phyloP scores from a whole-genome alignment of 2,888 invertebrate species.

The Notocelia uddmanniana region DNA sequence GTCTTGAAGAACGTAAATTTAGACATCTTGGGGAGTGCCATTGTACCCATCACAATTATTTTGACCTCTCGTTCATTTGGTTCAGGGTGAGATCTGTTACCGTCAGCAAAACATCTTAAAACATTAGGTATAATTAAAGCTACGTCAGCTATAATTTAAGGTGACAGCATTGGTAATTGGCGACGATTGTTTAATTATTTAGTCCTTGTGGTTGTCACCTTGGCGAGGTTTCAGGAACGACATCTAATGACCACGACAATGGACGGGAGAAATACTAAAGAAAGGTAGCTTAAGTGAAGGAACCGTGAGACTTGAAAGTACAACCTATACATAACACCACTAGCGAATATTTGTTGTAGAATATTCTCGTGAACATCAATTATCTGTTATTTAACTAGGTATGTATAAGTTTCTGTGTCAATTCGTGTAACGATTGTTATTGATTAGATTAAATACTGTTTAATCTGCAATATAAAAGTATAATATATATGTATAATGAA shows the following conservation, averaged over 20 bases:
- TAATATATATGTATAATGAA: constrained; percentile 35
- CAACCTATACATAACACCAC: constrained; percentile 67
- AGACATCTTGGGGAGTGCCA: constrained; percentile 44
- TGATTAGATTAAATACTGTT: constrained; percentile 53
- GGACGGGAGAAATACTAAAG: constrained; percentile 24
- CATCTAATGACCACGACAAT: background rate
- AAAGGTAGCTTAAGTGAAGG: constrained; percentile 55
- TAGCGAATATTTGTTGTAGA: constrained; percentile 81
- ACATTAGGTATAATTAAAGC: constrained; percentile 9
- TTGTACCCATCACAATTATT: constrained; percentile 38
- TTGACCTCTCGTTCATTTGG: constrained; percentile 37
- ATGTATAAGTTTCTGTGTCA: constrained; percentile 63
- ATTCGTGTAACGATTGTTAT: constrained; percentile 65
- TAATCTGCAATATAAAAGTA: constrained; percentile 48
- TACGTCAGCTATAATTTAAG: constrained; percentile 15
- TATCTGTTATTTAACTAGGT: constrained; percentile 59
- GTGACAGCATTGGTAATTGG: constrained; percentile 35
- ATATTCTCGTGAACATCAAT: constrained; percentile 69
- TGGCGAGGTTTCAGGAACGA: background rate
- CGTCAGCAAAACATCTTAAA: constrained; percentile 8
- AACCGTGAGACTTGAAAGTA: constrained; percentile 69
- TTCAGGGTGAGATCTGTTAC: constrained; percentile 40
- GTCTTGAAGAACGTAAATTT: constrained; percentile 49
- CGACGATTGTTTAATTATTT: constrained; percentile 29
- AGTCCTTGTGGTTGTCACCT: background rate